Evolutionary conservation across 2,113 vertebrate species (phyloP), one percentile per base, ranked within the genome.

Genomic region (Hydrolagus affinis): DNA sequence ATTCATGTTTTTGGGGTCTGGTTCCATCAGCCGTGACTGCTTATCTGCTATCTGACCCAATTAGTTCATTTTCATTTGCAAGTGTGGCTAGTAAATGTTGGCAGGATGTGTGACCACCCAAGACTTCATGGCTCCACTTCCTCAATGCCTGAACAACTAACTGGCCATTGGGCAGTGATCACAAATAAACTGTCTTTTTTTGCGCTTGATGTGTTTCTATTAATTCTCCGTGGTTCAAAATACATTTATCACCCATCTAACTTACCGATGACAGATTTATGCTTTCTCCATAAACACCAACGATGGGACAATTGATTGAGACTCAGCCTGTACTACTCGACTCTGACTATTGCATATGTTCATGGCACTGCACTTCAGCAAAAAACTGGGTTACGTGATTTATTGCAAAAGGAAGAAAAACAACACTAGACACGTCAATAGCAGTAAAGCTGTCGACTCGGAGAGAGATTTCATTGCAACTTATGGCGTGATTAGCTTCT

Each of bases 401-500:
- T 83, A 64, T 32, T 66, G 17, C 25, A 25, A 32, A 30, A 64
- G 62, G 23, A 83, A 83, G 0, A 44, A 3, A 44, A 83, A 17
- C 62, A 19, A 17, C 78, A 68, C 59, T 66, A 21, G 9, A 66
- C 4, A 21, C 17, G 30, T 15, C 60, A 21, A 66, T 25, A 17
- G 60, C 11, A 44, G 28, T 12, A 78, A 59, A 14, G 25, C 23
- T 64, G 60, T 11, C 6, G 62, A 66, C 66, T 15, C 30, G 30
- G 28, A 28, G 62, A 83, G 66, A 12, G 25, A 30, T 28, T 66
- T 66, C 14, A 80, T 28, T 23, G 64, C 59, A 64, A 23, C 64
- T 80, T 80, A 83, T 83, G 78, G 66, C 66, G 62, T 28, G 19
- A 32, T 83, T 83, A 83, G 64, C 66, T 83, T 83, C 66, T 66